Conservation (phyloP, 2,113 vertebrate species). For the Pelecanoides urinatrix region DNA sequence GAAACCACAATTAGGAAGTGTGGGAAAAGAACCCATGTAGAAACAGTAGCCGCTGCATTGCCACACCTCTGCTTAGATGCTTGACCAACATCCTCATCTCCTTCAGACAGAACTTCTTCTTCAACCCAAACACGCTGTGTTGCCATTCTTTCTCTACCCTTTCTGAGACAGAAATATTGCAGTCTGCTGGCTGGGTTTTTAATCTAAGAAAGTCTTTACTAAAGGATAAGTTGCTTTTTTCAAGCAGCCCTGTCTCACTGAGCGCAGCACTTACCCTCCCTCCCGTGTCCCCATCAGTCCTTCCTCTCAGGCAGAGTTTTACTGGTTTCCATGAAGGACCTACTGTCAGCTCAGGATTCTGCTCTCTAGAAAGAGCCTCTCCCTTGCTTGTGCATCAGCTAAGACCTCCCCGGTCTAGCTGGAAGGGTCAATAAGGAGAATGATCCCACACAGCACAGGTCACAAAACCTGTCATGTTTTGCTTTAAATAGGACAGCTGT, state of each 20-base stretch:
- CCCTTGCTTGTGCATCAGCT: neutral
- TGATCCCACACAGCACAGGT: neutral
- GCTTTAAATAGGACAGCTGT: neutral
- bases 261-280: neutral
- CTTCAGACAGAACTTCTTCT: neutral
- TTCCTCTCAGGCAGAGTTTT: neutral
- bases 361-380: neutral
- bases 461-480: neutral
- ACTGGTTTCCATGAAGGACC: neutral
- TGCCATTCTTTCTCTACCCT: neutral
- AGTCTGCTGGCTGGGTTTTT: neutral
- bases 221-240: neutral
- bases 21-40: neutral
- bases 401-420: neutral
- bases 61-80: neutral
- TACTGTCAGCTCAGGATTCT: neutral
- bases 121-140: neutral
- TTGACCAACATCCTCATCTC: neutral
- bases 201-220: neutral
- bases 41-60: neutral
- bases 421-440: neutral
- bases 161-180: neutral
- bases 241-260: neutral
- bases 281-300: neutral
- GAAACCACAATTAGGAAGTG: neutral